These are phyloP conservation scores for Platanista minor DNA, from an alignment of 2,113 vertebrate genomes.

Conservation along the genomic window DNA sequence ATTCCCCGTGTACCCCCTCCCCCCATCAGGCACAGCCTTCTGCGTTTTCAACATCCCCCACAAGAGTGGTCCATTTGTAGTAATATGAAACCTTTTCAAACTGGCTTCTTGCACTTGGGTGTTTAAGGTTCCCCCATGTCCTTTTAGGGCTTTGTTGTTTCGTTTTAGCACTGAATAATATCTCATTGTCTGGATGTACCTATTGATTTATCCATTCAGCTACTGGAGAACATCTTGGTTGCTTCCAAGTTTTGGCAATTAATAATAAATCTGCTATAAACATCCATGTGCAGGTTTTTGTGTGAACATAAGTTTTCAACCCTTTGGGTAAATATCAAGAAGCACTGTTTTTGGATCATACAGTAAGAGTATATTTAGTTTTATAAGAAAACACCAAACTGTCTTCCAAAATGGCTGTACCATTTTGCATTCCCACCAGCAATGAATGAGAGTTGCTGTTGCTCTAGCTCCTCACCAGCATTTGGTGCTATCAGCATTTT, in stretches of 20 bases:
- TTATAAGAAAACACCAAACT: background rate
- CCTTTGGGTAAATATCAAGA: background rate
- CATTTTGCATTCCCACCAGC: background rate
- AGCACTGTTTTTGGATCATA: background rate
- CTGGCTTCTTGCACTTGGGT: background rate
- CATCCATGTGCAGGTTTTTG: background rate
- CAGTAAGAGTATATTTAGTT: background rate
- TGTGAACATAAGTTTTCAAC: background rate
- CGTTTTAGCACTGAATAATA: background rate
- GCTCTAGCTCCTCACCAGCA: background rate
- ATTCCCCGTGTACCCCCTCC: background rate
- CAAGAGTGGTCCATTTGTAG: background rate
- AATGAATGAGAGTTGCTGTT: background rate
- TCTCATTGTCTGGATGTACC: background rate
- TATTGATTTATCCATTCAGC: background rate
- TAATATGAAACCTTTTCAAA: background rate
- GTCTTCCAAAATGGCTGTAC: background rate
- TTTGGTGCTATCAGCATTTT: background rate
- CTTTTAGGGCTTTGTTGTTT: background rate
- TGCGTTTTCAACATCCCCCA: background rate
- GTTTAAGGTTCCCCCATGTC: background rate
- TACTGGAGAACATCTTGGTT: background rate
- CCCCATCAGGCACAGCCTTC: background rate
- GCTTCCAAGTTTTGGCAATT: background rate
- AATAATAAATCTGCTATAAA: background rate